Evolutionary conservation across 1,140 invertebrate species (phyloP).

Genomic region (Pseudobourletiella spinata): DNA sequence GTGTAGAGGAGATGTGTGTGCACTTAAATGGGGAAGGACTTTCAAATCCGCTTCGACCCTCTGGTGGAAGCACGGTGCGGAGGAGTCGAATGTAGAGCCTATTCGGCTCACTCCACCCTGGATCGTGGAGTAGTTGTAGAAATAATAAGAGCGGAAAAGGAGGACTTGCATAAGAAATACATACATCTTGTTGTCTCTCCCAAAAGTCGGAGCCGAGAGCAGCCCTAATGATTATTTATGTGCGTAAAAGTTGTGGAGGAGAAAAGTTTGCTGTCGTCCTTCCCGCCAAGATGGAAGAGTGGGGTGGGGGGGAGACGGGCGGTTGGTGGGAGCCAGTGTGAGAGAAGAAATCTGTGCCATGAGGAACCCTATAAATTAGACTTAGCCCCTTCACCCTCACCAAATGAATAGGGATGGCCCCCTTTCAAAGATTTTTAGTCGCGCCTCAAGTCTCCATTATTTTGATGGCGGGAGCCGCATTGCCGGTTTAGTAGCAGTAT

Average conservation of each 20-base stretch:
- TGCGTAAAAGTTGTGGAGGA: slow-evolving; percentile 1
- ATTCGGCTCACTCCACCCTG: too few relatives aligned
- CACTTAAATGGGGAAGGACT: too few relatives aligned
- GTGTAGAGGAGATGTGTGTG: too few relatives aligned
- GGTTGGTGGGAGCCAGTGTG: not conserved
- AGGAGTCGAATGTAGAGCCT: too few relatives aligned
- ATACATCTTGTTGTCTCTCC: slow-evolving; percentile 5
- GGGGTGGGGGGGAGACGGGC: not conserved
- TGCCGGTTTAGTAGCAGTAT: too few relatives aligned
- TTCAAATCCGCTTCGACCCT: too few relatives aligned
- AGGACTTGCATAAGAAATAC: slow-evolving; percentile 9
- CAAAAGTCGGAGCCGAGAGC: too few relatives aligned
- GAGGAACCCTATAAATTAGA: slow-evolving; percentile 11
- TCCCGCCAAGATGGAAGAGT: not conserved
- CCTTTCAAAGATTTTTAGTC: slow-evolving; percentile 8
- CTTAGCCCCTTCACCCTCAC: slow-evolving; percentile 12
- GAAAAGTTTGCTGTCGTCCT: not conserved
- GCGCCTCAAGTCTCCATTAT: too few relatives aligned
- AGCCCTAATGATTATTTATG: slow-evolving; percentile 12
- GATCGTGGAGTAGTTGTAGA: too few relatives aligned
- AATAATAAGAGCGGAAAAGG: not conserved
- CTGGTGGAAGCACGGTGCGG: too few relatives aligned
- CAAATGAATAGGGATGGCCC: slow-evolving; percentile 10
- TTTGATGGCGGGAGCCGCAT: too few relatives aligned
- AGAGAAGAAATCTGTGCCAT: slow-evolving; percentile 2